phyloP scores from a whole-genome alignment of 2,113 vertebrate species.

The Penelope pileata region DNA sequence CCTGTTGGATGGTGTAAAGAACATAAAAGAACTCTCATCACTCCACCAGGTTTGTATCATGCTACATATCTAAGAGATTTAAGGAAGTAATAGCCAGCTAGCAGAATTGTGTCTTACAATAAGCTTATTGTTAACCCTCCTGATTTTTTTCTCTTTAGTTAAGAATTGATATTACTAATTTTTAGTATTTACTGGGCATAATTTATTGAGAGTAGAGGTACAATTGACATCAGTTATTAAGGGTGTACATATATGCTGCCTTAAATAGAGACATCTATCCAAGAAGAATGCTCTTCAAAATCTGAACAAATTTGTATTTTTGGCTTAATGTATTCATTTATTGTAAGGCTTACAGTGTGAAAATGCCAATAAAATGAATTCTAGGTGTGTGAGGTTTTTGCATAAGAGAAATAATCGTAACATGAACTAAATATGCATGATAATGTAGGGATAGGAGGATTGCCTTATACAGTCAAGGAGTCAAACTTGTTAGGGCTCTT shows the following conservation, averaged over 20 bases:
- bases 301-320: neutral
- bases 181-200: neutral
- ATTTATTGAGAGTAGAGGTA: neutral
- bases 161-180: neutral
- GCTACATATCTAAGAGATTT: neutral
- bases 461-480: neutral
- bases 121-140: neutral
- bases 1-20: conserved; percentile 89
- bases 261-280: neutral
- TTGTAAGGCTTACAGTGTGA: neutral
- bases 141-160: neutral
- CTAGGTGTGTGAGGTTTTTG: neutral
- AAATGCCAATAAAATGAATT: neutral
- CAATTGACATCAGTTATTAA: neutral
- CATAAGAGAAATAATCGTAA: neutral
- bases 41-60: conserved; percentile 82
- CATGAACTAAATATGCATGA: neutral
- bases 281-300: neutral
- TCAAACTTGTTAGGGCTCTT: neutral
- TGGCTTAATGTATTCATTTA: neutral
- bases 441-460: neutral
- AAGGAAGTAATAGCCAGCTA: neutral
- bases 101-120: neutral
- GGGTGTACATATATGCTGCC: neutral
- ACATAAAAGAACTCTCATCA: conserved; percentile 83